Base-by-base conservation (phyloP, 2,797 vertebrate species). In the Lates japonicus region DNA sequence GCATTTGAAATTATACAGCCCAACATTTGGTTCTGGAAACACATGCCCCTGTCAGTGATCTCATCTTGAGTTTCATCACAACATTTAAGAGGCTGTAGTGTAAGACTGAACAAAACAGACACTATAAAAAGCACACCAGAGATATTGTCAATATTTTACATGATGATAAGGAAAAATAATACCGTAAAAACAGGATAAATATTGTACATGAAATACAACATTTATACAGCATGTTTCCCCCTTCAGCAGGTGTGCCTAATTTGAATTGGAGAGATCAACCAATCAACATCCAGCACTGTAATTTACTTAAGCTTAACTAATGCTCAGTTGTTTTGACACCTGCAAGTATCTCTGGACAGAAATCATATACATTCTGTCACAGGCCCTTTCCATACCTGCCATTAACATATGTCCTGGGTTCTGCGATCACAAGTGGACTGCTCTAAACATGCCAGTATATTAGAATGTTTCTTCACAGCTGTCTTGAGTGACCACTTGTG, bases 311-410 rank as follows among this genome's bases (percentile, higher is more conserved):
- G 13, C 14, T 63, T 59, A 59, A 74, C 63, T 67, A 41, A 65
- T 29, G 49, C n/a, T 33, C 25, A 7, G 9, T 54, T 9, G 0
- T 62, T 51, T 52, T 60, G 35, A 77, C 66, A 35, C 3, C 1
- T 8, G 9, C 1, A 0, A 44, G 59, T 58, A 39, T 73, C 61
- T 60, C 35, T 81, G 22, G 62, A 58, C 54, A 65, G 61, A 81
- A 68, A 73, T 74, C 20, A 55, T 29, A 48, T 29, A 48, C 46
- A 77, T 75, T 7, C 39, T 29, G 57, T 83, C 67, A 70, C 9
- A 25, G n/a, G 46, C 2, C 25, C 25, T 29, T 29, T 29, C 25
- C 25, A 29, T 2, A 29, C 25, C 25, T 29, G 25, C 25, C 25
- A 29, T 29, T 29, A 29, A 29, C 25, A 29, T 29, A 29, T 2